Conservation (phyloP, 2,888 invertebrate genomes). For the Morpho achilles region DNA sequence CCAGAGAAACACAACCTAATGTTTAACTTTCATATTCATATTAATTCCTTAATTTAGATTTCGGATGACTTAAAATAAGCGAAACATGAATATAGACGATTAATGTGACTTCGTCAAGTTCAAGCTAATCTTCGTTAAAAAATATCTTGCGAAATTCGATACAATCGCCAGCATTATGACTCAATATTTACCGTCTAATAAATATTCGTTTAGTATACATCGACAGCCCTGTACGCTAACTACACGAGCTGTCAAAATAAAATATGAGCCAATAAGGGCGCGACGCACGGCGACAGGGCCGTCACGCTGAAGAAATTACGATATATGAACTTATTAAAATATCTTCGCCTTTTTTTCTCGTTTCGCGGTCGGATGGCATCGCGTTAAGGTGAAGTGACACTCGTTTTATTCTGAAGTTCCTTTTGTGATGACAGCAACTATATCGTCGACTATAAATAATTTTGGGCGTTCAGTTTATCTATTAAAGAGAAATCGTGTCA, state of each 20-base stretch:
- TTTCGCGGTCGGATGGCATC: slow-evolving; percentile 64
- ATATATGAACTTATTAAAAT: slow-evolving; percentile 77
- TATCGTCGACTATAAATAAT: background rate
- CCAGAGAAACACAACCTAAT: too few relatives aligned
- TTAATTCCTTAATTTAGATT: too few relatives aligned
- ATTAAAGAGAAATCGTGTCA: too few relatives aligned
- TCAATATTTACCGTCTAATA: slow-evolving; percentile 15
- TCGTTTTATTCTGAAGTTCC: slow-evolving; percentile 24
- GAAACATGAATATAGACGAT: background rate
- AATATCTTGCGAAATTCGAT: background rate
- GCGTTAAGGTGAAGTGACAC: slow-evolving; percentile 45
- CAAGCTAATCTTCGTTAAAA: too few relatives aligned
- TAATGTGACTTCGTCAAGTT: too few relatives aligned
- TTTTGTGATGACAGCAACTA: slow-evolving; percentile 8
- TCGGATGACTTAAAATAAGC: too few relatives aligned
- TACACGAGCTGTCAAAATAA: slow-evolving; percentile 64
- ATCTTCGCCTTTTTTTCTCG: slow-evolving; percentile 54
- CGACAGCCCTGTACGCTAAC: slow-evolving; percentile 42
- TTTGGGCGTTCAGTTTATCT: too few relatives aligned
- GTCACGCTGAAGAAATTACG: slow-evolving; percentile 65
- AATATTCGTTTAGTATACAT: slow-evolving; percentile 18
- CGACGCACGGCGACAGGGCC: slow-evolving; percentile 61
- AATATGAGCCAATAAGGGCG: slow-evolving; percentile 73
- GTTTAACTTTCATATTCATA: too few relatives aligned
- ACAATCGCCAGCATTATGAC: slow-evolving; percentile 1